A percentile compares a stretch with the other conserved stretches of the same genome.
Evolutionary conservation across 2,797 vertebrate species (phyloP).

Genomic region (Scleropages formosus): DNA sequence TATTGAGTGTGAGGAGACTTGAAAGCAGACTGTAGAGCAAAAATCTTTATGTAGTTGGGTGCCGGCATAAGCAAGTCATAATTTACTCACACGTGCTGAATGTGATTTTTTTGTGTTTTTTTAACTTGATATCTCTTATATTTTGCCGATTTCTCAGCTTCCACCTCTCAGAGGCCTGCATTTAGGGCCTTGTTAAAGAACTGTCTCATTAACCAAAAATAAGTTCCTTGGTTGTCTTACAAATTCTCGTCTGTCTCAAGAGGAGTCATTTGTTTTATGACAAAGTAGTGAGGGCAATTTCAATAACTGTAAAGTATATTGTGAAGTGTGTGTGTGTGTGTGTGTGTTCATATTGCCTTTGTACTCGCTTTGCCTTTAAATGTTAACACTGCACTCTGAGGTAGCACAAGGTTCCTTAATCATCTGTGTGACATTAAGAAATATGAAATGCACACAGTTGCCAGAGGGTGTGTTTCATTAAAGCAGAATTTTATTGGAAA

Average conservation of each 20-base stretch:
- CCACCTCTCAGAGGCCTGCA: neutral
- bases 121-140: neutral
- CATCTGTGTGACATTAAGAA: slow-evolving; percentile 3
- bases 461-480: neutral
- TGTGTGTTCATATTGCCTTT: neutral
- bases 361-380: neutral
- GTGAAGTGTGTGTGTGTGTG: too few relatives aligned
- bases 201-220: slow-evolving; percentile 1
- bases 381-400: neutral
- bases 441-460: neutral
- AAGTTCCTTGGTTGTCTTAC: neutral
- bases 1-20: neutral
- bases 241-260: slow-evolving; percentile 2
- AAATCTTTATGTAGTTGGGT: neutral
- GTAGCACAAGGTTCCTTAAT: neutral
- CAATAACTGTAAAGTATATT: too few relatives aligned
- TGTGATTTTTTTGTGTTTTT: neutral
- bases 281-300: neutral
- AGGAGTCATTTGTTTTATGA: slow-evolving; percentile 7
- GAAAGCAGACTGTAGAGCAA: neutral
- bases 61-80: neutral
- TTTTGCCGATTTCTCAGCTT: neutral
- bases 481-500: neutral
- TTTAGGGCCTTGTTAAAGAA: neutral
- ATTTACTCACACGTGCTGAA: neutral